Evolutionary conservation across 1,140 invertebrate genomes (phyloP), one percentile per base, ranked within the genome.

Genomic region (Choristoneura fumiferana): DNA sequence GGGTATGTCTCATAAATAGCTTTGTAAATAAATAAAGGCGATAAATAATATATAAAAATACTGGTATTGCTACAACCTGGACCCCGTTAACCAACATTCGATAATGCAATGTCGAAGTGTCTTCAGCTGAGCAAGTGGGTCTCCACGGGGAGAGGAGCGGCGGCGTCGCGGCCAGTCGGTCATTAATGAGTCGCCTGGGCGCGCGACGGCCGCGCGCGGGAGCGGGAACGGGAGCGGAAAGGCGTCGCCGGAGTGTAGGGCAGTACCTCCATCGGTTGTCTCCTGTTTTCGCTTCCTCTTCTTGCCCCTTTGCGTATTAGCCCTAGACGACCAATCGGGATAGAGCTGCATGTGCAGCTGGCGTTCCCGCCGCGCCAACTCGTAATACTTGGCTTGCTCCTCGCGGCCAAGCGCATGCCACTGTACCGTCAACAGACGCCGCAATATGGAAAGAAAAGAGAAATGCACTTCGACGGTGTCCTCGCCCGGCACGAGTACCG

Each of bases 331-430:
- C 98, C 98, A 99, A 92, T 98, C 97, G 84, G 98, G 98, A 93
- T 99, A 99, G 90, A 98, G 94, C 94, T 98, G 96, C 95, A 98
- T 97, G 93, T 99, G 98, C 91, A 98, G 94, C 92, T 99, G 97
- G 91, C 98, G 95, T 92, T 99, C 98, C 91, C 97, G 95, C 87
- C 96, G 93, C 76, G 98, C 98, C 94, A 98, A 94, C 91, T 99
- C 98, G 94, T 99, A 99, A 95, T 99, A 99, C 92, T 99, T 99
- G 89, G 97, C 96, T 92, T 99, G 98, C 92, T 99, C 98, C 91
- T 98, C 96, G 92, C 97, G 95, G 88, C 96, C 96, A 93, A 99
- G 94, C 88, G 96, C 96, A 93, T 99, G 98, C 98, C 98, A 99
- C 97, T 98, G 91, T 84, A 81, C 75, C 69, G 73, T 64, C 60